Conservation (phyloP, 2,888 invertebrate species). For the Oscheius sp. region DNA sequence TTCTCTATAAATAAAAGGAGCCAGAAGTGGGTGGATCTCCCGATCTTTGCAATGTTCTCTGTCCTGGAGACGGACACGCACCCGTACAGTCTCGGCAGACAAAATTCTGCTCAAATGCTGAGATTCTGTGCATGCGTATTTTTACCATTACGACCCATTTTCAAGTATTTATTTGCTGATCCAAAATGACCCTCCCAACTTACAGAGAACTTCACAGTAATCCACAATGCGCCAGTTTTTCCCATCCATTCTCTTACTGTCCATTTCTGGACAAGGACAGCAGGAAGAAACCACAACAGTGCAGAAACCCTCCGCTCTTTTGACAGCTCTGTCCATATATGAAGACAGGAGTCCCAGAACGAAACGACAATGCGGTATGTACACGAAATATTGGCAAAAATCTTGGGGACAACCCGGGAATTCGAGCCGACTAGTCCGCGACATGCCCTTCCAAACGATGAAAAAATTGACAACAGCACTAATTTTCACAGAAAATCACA, state of each 20-base stretch:
- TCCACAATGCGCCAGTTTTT: background rate
- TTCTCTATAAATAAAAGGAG: background rate
- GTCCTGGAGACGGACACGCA: no score
- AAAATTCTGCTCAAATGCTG: no score
- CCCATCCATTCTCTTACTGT: background rate
- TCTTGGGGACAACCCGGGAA: no score
- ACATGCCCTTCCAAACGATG: background rate
- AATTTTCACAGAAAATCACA: no score
- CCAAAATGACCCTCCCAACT: background rate
- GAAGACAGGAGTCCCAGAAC: background rate
- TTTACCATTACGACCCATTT: no score
- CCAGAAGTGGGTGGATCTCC: background rate
- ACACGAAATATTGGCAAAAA: no score
- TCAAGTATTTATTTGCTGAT: slow-evolving; percentile 14
- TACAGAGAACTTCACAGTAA: background rate
- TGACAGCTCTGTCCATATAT: background rate
- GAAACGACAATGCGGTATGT: slow-evolving; percentile 35
- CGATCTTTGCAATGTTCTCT: background rate
- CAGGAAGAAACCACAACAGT: background rate
- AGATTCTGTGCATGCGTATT: no score
- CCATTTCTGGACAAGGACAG: background rate
- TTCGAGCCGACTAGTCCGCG: no score
- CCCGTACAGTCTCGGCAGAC: no score
- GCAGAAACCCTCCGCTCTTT: background rate
- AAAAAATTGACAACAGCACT: background rate